Evolutionary conservation across 2,113 vertebrate species (phyloP).

Genomic region (Oryzias curvinotus): DNA sequence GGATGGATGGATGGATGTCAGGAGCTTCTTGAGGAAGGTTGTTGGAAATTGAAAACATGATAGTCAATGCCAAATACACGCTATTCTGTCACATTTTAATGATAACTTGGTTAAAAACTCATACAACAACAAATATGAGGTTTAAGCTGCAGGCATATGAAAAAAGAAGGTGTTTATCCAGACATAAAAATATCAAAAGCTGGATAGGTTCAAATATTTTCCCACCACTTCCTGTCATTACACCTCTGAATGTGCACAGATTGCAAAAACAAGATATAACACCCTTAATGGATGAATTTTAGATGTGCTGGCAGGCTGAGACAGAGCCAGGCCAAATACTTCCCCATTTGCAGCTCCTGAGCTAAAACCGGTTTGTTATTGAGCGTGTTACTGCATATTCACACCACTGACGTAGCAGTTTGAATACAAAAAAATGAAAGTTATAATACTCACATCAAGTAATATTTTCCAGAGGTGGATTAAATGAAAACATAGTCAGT

Average conservation of each 20-base stretch:
- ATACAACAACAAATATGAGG: no score
- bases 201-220: neutral
- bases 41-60: no score
- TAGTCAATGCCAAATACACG: no score
- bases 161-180: no score
- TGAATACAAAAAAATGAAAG: neutral
- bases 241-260: neutral
- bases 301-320: neutral
- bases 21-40: no score
- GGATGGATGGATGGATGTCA: no score
- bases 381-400: neutral
- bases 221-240: neutral
- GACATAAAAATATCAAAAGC: neutral
- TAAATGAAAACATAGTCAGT: conserved; percentile 8
- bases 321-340: neutral
- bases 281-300: neutral
- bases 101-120: no score
- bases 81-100: no score
- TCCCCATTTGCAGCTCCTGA: neutral
- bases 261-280: neutral
- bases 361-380: neutral
- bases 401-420: neutral
- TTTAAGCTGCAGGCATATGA: no score
- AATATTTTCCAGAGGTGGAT: conserved; percentile 2
- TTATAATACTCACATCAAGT: neutral